These are phyloP conservation scores for Odocoileus hemionus DNA, from an alignment of 2,113 vertebrate species.

Conservation along the genomic window DNA sequence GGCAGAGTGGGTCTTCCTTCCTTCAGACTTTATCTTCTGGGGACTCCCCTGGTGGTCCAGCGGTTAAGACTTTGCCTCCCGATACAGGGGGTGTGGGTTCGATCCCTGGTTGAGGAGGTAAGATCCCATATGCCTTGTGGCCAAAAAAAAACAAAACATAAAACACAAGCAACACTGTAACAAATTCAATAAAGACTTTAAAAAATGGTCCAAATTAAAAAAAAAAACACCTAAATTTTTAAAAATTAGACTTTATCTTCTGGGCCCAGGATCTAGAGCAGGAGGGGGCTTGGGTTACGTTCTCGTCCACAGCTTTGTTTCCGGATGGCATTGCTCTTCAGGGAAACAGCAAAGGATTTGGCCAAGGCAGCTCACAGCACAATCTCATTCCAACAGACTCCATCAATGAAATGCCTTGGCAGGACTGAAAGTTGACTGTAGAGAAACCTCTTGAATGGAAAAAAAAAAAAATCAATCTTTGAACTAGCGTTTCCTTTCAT, in stretches of 20 bases:
- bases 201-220: background rate
- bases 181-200: background rate
- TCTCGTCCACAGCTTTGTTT: background rate
- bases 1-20: background rate
- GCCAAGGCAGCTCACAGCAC: background rate
- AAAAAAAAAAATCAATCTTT: background rate
- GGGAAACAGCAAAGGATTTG: background rate
- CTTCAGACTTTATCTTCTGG: background rate
- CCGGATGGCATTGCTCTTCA: background rate
- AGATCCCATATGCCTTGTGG: background rate
- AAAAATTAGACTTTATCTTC: background rate
- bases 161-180: background rate
- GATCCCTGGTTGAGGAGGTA: background rate
- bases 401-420: background rate
- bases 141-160: background rate
- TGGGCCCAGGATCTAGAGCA: background rate
- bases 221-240: background rate
- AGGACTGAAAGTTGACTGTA: background rate
- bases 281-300: fast-evolving
- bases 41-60: background rate
- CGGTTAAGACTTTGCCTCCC: background rate
- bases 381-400: background rate
- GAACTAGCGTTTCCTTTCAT: background rate
- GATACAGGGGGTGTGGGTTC: background rate
- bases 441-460: background rate